These are phyloP conservation scores for Eremobia ochroleuca DNA, from an alignment of 2,888 invertebrate genomes.

Conservation along the genomic window DNA sequence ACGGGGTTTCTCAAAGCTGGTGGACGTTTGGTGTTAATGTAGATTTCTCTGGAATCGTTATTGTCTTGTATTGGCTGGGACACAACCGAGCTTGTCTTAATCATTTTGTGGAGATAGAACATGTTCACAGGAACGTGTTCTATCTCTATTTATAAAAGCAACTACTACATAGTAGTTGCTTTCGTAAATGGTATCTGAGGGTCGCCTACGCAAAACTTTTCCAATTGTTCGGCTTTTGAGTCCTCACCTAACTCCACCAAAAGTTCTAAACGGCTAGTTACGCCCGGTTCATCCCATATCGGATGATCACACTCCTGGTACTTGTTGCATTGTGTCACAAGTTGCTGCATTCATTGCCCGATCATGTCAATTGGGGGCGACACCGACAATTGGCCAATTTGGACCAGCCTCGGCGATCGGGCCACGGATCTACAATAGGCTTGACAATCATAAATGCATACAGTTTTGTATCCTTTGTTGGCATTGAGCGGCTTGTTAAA, in stretches of 20 bases:
- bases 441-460: constrained; percentile 52
- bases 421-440: constrained; percentile 53
- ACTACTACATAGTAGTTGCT: too few relatives aligned
- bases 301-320: constrained; percentile 33
- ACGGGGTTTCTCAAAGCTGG: constrained; percentile 33
- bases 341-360: constrained; percentile 68
- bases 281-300: constrained; percentile 11
- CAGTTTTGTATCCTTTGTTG: constrained; percentile 41
- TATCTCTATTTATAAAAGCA: too few relatives aligned
- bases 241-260: constrained; percentile 12
- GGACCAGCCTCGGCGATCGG: constrained; percentile 68
- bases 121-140: too few relatives aligned
- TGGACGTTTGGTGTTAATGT: constrained; percentile 21
- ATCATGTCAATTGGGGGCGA: constrained; percentile 81
- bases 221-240: not conserved
- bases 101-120: constrained; percentile 2
- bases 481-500: constrained; percentile 16
- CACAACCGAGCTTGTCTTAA: constrained; percentile 1
- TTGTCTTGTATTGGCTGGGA: constrained; percentile 3
- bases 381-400: constrained; percentile 83
- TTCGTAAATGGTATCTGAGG: constrained; percentile 1
- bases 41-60: constrained; percentile 29
- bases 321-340: constrained; percentile 55
- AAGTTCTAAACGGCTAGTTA: constrained; percentile 20
- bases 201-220: constrained; percentile 35